phyloP scores from a whole-genome alignment of 2,888 invertebrate species.

The Morinoia aosen region DNA sequence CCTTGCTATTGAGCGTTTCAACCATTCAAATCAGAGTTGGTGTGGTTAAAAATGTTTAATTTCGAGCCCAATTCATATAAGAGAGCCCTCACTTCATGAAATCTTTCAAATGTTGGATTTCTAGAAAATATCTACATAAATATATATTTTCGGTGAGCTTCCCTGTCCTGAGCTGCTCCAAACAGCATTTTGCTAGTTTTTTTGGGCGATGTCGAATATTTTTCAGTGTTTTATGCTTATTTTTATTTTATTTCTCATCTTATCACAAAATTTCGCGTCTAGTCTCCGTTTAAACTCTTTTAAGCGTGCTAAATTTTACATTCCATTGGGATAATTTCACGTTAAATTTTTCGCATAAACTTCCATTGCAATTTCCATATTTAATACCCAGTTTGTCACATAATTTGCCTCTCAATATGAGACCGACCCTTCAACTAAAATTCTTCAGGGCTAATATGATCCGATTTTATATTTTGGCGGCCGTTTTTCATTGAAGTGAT shows the following conservation, averaged over 20 bases:
- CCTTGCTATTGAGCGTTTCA: too few relatives aligned
- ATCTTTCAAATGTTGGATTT: too few relatives aligned
- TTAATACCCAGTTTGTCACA: not conserved
- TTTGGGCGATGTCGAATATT: not conserved
- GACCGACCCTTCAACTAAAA: not conserved
- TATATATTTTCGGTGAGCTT: too few relatives aligned
- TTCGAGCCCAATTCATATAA: too few relatives aligned
- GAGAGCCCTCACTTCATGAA: too few relatives aligned
- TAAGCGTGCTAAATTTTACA: not conserved
- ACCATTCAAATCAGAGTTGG: too few relatives aligned
- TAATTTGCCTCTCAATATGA: not conserved
- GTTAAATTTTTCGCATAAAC: not conserved
- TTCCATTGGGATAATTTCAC: not conserved
- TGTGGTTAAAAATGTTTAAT: too few relatives aligned
- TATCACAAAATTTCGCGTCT: not conserved
- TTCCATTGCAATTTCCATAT: not conserved
- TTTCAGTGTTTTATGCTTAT: not conserved
- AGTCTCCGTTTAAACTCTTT: not conserved
- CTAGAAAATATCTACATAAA: too few relatives aligned
- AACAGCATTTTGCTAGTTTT: not conserved
- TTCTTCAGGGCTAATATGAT: not conserved
- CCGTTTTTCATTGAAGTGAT: conserved; percentile 5
- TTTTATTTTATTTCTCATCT: not conserved
- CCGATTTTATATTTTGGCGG: not conserved
- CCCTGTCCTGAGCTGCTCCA: not conserved